A percentile compares a stretch with the other conserved stretches of the same genome.
Conservation (phyloP, 2,797 vertebrate species). For the Salmo trutta region DNA sequence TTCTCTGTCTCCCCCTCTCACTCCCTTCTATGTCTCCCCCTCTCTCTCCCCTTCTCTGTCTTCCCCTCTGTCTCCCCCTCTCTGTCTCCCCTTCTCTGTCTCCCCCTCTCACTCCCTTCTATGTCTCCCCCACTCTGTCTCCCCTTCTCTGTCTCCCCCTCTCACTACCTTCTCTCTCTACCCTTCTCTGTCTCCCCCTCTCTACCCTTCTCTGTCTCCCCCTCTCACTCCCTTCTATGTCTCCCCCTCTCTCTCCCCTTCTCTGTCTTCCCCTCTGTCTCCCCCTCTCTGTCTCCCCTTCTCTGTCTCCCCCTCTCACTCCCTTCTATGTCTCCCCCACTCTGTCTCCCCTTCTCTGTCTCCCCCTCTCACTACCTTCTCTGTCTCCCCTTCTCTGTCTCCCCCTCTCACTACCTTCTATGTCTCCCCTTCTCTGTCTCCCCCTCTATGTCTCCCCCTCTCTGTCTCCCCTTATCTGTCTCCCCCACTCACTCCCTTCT, state of each 20-base stretch:
- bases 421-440: neutral
- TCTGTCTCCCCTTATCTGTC: too few species aligned
- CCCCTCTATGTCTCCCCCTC: neutral
- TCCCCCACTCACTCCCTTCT: too few species aligned
- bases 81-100: neutral
- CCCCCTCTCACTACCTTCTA: neutral
- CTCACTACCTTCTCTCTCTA: too few species aligned
- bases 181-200: neutral
- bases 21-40: neutral
- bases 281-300: slow-evolving; percentile 7
- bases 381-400: slow-evolving; percentile 45
- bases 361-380: slow-evolving; percentile 23
- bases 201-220: slow-evolving; percentile 6
- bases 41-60: neutral
- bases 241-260: neutral
- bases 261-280: neutral
- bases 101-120: neutral
- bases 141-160: neutral
- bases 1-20: neutral
- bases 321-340: slow-evolving; percentile 50
- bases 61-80: too few species aligned
- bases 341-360: slow-evolving; percentile 45
- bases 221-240: slow-evolving; percentile 18
- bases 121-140: too few species aligned
- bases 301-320: slow-evolving; percentile 43